phyloP scores from a whole-genome alignment of 1,140 invertebrate species.

The Acyrthosiphon pisum region DNA sequence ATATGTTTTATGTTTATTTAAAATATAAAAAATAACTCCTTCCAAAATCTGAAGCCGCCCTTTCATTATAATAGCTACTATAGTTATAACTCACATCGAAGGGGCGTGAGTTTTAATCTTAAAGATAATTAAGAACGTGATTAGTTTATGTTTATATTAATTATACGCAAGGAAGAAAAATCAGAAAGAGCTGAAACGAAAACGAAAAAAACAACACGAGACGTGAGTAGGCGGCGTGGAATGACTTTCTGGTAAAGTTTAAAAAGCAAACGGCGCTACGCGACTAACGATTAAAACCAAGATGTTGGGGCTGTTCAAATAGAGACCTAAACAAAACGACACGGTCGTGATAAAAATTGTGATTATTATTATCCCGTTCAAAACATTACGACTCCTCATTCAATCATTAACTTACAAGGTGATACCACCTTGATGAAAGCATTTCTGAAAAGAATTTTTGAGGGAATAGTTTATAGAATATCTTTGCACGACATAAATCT shows the following conservation, averaged over 20 bases:
- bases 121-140: slow-evolving; percentile 48
- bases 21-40: neutral
- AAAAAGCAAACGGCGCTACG: neutral
- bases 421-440: neutral
- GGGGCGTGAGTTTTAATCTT: slow-evolving; percentile 51
- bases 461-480: neutral
- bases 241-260: neutral
- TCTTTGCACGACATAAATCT: neutral
- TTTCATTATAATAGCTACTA: slow-evolving; percentile 34
- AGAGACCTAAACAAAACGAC: neutral
- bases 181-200: neutral
- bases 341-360: neutral
- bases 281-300: no score
- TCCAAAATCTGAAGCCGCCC: neutral
- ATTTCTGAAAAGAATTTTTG: neutral
- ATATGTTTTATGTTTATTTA: slow-evolving; percentile 35
- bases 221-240: neutral
- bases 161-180: neutral
- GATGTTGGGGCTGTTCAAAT: neutral
- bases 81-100: neutral
- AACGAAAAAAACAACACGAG: neutral
- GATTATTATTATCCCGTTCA: neutral
- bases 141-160: slow-evolving; percentile 34
- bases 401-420: neutral
- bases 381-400: no score